These are phyloP conservation scores for Exaiptasia diaphana DNA, from an alignment of 64 coral and sea anemone species.

Conservation along the genomic window DNA sequence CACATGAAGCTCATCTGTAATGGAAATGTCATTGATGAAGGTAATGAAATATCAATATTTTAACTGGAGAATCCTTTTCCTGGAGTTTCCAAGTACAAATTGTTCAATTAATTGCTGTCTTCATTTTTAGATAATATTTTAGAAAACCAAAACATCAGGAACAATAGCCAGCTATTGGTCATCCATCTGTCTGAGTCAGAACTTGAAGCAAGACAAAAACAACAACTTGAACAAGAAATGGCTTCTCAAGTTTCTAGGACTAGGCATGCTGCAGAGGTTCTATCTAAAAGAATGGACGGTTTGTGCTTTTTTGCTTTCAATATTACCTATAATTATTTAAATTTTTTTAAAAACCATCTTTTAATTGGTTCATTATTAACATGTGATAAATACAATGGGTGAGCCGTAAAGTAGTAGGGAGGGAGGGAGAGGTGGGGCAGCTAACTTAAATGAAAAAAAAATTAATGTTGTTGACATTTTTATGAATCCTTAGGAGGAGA, in stretches of 20 bases:
- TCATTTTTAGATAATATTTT: constrained; percentile 29
- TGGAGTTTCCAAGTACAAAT: background rate
- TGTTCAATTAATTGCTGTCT: background rate
- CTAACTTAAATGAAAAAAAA: background rate
- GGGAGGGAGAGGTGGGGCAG: too few species aligned
- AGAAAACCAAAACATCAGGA: constrained; percentile 68
- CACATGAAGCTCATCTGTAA: constrained; percentile 71
- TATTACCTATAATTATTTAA: too few species aligned
- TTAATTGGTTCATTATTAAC: too few species aligned
- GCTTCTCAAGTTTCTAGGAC: constrained; percentile 50
- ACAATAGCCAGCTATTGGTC: constrained; percentile 65
- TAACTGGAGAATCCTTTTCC: background rate
- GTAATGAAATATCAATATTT: constrained; percentile 9
- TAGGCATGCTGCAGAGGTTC: constrained; percentile 71
- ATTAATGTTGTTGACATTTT: background rate
- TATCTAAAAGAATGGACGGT: constrained; percentile 87
- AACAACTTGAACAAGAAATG: constrained; percentile 29
- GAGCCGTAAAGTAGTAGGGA: too few species aligned
- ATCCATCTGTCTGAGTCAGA: constrained; percentile 46
- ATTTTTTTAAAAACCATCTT: too few species aligned
- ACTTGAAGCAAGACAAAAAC: constrained; percentile 22
- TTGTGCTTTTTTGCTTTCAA: background rate
- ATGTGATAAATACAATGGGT: too few species aligned
- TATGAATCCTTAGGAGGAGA: background rate
- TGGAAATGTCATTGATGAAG: constrained; percentile 76